phyloP scores from a whole-genome alignment of 2,113 vertebrate species.

The Felis chaus region DNA sequence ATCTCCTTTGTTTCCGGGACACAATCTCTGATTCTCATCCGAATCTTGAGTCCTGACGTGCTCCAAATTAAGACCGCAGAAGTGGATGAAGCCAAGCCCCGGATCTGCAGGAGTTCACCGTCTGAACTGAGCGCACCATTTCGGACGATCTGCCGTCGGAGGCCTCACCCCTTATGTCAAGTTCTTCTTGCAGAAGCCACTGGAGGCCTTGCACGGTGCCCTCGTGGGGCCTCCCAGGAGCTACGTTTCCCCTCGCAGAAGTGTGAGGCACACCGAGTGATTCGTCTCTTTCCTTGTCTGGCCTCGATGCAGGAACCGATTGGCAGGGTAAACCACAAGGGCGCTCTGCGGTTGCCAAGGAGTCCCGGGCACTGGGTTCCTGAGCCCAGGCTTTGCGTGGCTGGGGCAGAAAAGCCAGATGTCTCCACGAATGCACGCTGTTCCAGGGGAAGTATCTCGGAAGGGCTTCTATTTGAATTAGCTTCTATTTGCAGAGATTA shows the following conservation, averaged over 20 bases:
- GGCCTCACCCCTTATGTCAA: not conserved
- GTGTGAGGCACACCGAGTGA: too few species aligned
- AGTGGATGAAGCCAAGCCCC: not conserved
- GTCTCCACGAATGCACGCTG: fast-evolving
- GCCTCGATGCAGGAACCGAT: fast-evolving
- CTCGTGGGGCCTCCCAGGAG: fast-evolving
- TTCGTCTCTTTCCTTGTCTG: too few species aligned
- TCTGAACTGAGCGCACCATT: not conserved
- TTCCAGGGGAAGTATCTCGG: too few species aligned
- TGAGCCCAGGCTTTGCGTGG: not conserved
- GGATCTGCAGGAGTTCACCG: fast-evolving
- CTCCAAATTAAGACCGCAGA: too few species aligned
- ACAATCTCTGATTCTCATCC: fast-evolving
- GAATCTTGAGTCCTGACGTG: fast-evolving
- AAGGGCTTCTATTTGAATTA: not conserved
- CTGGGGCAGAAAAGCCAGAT: not conserved
- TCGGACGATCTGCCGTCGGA: fast-evolving
- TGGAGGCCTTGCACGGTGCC: fast-evolving
- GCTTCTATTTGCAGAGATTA: not conserved
- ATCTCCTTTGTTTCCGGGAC: not conserved
- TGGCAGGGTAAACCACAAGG: fast-evolving
- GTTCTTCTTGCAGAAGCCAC: not conserved
- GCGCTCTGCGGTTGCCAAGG: fast-evolving
- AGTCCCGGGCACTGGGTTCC: too few species aligned
- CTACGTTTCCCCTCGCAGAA: too few species aligned